phyloP scores from a whole-genome alignment of 2,797 vertebrate species.

The Xiphorhynchus erythropygius region DNA sequence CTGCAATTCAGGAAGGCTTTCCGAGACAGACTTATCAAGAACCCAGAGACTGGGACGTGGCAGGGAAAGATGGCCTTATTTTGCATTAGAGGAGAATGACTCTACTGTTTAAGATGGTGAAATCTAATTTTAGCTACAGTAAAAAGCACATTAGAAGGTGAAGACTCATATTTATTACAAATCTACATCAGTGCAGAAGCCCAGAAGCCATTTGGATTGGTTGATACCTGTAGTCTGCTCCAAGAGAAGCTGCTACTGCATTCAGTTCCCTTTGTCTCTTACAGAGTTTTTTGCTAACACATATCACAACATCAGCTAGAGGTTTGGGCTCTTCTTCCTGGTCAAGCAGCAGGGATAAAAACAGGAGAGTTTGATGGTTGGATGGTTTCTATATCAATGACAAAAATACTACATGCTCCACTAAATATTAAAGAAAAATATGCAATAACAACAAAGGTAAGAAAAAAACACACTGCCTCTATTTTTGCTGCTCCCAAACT shows the following conservation, averaged over 20 bases:
- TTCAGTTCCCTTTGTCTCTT: constrained; percentile 93
- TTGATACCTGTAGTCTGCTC: constrained; percentile 92
- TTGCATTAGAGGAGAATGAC: neutral
- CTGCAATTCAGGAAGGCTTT: neutral
- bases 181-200: neutral
- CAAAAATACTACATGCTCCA: neutral
- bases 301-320: constrained; percentile 85
- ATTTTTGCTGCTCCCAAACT: neutral
- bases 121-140: neutral
- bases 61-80: neutral
- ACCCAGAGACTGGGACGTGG: neutral
- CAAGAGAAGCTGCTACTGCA: constrained; percentile 89
- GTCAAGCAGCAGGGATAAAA: neutral
- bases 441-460: neutral
- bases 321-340: constrained; percentile 78
- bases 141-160: neutral
- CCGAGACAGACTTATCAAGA: neutral
- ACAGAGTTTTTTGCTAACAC: constrained; percentile 92
- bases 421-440: neutral
- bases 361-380: neutral
- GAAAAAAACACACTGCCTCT: neutral
- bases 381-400: neutral
- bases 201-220: neutral
- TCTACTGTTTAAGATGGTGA: neutral
- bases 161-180: neutral